Evolutionary conservation across 2,888 invertebrate species (phyloP), one percentile per base, ranked within the genome.

Genomic region (Electrophaes corylata): DNA sequence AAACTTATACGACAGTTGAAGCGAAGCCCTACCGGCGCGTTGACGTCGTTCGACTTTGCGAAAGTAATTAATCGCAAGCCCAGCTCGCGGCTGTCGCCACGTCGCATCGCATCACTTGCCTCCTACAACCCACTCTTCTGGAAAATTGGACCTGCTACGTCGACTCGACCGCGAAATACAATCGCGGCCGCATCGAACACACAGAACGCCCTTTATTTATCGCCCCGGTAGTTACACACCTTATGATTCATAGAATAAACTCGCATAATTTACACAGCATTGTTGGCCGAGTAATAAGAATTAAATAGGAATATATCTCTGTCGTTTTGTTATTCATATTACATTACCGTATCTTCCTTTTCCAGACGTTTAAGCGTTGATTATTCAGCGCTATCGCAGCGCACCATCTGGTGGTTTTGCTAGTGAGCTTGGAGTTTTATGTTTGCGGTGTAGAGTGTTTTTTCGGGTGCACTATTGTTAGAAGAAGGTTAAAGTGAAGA

Each of bases 351-450:
- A 91, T 91, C 90, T 90, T 91, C 88, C 90, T 87, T 89, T 90
- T 89, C 88, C 86, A 89, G 90, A 88, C 89, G 88, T 90, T 91
- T 88, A 90, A 90, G 88, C 88, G 91, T 91, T 91, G 91, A 91
- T 91, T 91, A 91, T 91, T 90, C 90, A 88, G 86, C 84, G 84
- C 81, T 90, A 91, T 91, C 90, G 76, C 73, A 69, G 73, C 73
- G 79, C 79, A 83, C 85, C 91, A 91, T 91, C 91, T 91, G 90
- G 75, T 63, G 57, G 59, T 64, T 49, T 65, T 63, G 65, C 60
- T 57, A 48, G 59, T 31, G 66, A 66, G 71, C 81, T 78, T 79
- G 65, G 67, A 72, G 71, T 80, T 78, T 81, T 74, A 69, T 56
- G 26, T 52, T 44, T 46, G 63, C 51, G 66, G 66, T 69, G 79